Conservation (phyloP, 2,797 vertebrate genomes). For the Silurus aristotelis region DNA sequence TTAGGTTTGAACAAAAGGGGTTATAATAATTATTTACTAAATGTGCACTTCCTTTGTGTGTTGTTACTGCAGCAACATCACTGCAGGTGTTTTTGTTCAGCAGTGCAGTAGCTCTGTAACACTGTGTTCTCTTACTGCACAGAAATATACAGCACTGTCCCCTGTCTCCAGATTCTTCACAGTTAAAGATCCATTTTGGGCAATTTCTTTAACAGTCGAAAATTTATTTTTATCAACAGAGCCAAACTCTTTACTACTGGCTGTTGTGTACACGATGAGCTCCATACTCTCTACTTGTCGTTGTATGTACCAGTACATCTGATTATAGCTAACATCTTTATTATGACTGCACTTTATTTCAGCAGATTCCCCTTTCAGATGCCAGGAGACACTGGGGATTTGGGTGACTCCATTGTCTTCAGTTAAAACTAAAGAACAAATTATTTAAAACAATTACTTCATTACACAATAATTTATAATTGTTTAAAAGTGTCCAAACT, state of each 20-base stretch:
- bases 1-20: background rate
- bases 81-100: slow-evolving; percentile 13
- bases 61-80: background rate
- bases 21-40: background rate
- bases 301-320: slow-evolving; percentile 33
- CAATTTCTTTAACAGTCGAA: slow-evolving; percentile 9
- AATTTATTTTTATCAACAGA: slow-evolving; percentile 33
- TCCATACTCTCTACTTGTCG: no score
- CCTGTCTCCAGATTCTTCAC: slow-evolving; percentile 31
- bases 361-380: background rate
- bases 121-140: slow-evolving; percentile 35
- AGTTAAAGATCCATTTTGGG: slow-evolving; percentile 35
- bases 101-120: background rate
- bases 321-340: background rate
- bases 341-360: slow-evolving; percentile 43
- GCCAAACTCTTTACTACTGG: background rate
- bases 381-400: slow-evolving; percentile 18
- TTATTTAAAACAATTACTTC: background rate
- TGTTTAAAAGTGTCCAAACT: background rate
- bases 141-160: slow-evolving; percentile 48
- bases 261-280: no score
- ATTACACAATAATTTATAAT: background rate
- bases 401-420: slow-evolving; percentile 15
- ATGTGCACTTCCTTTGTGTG: background rate
- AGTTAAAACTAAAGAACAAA: background rate